A percentile compares a stretch with the other conserved stretches of the same genome.
Evolutionary conservation across 2,797 vertebrate species (phyloP).

Genomic region (Cephalopachus bancanus): DNA sequence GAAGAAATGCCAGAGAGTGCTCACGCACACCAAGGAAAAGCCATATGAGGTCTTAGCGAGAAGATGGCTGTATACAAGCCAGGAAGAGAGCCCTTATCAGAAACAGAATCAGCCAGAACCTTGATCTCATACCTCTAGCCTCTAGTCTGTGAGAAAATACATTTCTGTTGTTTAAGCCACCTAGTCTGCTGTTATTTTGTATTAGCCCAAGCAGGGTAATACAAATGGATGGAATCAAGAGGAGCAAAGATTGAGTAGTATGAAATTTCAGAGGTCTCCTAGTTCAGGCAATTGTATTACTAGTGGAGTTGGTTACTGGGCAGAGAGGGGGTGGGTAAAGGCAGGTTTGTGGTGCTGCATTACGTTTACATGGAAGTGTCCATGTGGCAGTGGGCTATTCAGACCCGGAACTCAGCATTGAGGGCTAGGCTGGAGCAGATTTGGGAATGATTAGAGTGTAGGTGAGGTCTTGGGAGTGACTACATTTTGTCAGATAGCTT

Average conservation of each 20-base stretch:
- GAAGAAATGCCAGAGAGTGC: neutral
- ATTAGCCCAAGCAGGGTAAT: neutral
- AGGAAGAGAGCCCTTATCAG: slow-evolving; percentile 18
- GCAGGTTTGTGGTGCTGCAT: neutral
- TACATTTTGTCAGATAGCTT: slow-evolving; percentile 52
- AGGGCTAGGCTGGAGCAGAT: neutral
- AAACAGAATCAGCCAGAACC: neutral
- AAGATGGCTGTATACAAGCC: neutral
- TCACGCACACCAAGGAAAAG: neutral
- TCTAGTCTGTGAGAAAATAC: slow-evolving; percentile 37
- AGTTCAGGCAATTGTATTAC: neutral
- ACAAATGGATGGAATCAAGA: neutral
- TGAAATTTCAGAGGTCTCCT: neutral
- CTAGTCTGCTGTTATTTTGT: neutral
- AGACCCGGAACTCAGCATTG: neutral
- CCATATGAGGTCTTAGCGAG: neutral
- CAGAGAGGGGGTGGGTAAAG: neutral
- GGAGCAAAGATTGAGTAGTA: neutral
- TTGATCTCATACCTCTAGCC: neutral
- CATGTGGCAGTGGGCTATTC: neutral
- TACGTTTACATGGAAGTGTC: neutral
- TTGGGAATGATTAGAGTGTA: slow-evolving; percentile 16
- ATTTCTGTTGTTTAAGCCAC: neutral
- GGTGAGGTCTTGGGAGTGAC: slow-evolving; percentile 20
- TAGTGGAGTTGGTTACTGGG: neutral